These are phyloP conservation scores for Umimayanthus chanpuru DNA, from an alignment of 92 coral and sea anemone genomes.

Conservation along the genomic window DNA sequence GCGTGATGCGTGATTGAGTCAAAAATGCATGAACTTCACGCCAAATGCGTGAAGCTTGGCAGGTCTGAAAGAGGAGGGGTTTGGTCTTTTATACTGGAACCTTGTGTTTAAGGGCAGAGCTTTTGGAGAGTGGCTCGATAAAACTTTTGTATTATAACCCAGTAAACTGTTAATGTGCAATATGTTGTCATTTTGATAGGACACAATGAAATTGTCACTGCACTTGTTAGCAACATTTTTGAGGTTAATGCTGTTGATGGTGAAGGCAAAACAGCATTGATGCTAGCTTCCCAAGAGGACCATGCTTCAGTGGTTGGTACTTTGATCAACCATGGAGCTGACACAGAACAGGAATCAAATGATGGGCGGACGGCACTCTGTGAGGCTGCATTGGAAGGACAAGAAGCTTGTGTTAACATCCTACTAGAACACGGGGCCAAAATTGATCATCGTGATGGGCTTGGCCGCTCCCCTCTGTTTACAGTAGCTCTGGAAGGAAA, in stretches of 20 bases:
- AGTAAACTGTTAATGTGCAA: neutral
- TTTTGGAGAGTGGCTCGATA: neutral
- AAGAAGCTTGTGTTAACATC: constrained; percentile 75
- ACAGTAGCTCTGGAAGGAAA: constrained; percentile 85
- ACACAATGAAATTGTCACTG: constrained; percentile 66
- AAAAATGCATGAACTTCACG: too few relatives aligned
- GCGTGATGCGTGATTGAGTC: too few relatives aligned
- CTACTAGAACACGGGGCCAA: constrained; percentile 74
- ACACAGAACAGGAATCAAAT: constrained; percentile 74
- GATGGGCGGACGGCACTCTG: constrained; percentile 88
- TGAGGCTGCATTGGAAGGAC: constrained; percentile 91
- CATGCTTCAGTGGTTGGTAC: constrained; percentile 66
- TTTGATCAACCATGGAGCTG: constrained; percentile 78
- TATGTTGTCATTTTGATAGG: constrained; percentile 57
- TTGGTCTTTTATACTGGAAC: too few relatives aligned
- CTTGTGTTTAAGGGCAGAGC: too few relatives aligned
- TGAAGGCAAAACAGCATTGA: constrained; percentile 80
- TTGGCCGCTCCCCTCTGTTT: constrained; percentile 89
- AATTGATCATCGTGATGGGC: constrained; percentile 73
- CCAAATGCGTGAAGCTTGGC: too few relatives aligned
- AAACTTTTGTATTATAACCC: neutral
- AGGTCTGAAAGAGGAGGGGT: too few relatives aligned
- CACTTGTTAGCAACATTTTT: constrained; percentile 72
- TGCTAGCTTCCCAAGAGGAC: constrained; percentile 96
- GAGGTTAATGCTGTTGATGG: constrained; percentile 70